phyloP scores from a whole-genome alignment of 2,888 invertebrate species.

The Stratiomys singularior region DNA sequence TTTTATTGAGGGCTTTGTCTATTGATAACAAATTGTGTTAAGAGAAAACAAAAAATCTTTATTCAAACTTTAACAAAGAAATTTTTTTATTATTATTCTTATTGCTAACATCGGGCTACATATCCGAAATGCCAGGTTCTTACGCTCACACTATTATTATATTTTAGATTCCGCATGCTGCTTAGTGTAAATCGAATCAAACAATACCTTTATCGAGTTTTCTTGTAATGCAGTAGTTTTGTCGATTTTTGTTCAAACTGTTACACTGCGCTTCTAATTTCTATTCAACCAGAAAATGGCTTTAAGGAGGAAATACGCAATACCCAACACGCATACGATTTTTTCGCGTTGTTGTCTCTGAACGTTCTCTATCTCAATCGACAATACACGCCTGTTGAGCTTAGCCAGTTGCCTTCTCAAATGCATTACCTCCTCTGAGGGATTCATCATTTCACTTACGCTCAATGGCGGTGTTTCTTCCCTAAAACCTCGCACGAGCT shows the following conservation, averaged over 20 bases:
- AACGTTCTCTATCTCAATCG: constrained; percentile 85
- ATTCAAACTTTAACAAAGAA: constrained; percentile 45
- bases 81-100: constrained; percentile 32
- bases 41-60: constrained; percentile 13
- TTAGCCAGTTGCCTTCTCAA: constrained; percentile 87
- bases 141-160: constrained; percentile 27
- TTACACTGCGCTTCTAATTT: constrained; percentile 60
- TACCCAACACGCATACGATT: constrained; percentile 82
- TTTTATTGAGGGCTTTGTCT: no score
- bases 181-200: not conserved
- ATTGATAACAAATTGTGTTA: no score
- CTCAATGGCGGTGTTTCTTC: constrained; percentile 76
- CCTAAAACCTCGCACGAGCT: constrained; percentile 63
- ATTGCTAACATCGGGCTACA: constrained; percentile 8
- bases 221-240: no score
- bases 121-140: constrained; percentile 19
- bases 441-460: constrained; percentile 75
- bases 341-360: constrained; percentile 88
- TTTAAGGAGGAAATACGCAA: constrained; percentile 88
- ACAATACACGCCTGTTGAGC: constrained; percentile 85
- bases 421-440: constrained; percentile 83
- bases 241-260: not conserved
- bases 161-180: not conserved
- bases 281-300: constrained; percentile 84
- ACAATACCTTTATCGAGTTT: not conserved